Conservation (phyloP, 2,888 invertebrate species). For the Hybos culiciformis region DNA sequence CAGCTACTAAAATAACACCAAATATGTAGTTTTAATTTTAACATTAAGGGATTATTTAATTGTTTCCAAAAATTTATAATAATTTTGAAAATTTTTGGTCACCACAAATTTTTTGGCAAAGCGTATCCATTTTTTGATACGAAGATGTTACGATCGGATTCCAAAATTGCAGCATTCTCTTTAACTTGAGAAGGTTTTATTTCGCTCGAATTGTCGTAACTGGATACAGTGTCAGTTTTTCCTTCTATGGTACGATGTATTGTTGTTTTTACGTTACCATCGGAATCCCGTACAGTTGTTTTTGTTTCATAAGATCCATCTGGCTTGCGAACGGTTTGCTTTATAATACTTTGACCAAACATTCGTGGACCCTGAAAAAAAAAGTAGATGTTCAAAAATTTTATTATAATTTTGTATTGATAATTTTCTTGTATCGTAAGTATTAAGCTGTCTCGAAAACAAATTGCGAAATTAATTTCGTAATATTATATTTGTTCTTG, state of each 20-base stretch:
- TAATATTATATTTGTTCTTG: too few relatives aligned
- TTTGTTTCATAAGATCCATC: conserved; percentile 46
- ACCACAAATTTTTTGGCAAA: conserved; percentile 36
- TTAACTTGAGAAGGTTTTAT: conserved; percentile 3
- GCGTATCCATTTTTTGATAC: conserved; percentile 36
- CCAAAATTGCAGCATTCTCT: conserved; percentile 9
- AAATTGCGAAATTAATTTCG: background rate
- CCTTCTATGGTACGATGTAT: conserved; percentile 35
- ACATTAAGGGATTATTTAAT: background rate
- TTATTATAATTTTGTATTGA: too few relatives aligned
- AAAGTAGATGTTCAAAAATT: background rate
- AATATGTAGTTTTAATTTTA: too few relatives aligned
- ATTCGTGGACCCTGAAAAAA: conserved; percentile 28
- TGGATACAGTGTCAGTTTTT: conserved; percentile 28
- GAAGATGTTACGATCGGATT: conserved; percentile 29
- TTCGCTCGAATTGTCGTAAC: conserved; percentile 17
- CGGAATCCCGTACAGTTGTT: conserved; percentile 40
- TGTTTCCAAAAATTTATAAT: conserved; percentile 5
- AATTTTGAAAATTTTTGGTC: conserved; percentile 30
- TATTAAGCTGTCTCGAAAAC: background rate
- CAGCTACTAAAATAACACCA: conserved; percentile 1
- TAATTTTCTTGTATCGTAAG: background rate
- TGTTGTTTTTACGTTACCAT: conserved; percentile 46
- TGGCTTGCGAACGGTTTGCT: conserved; percentile 39
- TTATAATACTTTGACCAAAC: conserved; percentile 41